Evolutionary conservation across 2,888 invertebrate species (phyloP).

Genomic region (Ditula angustiorana): DNA sequence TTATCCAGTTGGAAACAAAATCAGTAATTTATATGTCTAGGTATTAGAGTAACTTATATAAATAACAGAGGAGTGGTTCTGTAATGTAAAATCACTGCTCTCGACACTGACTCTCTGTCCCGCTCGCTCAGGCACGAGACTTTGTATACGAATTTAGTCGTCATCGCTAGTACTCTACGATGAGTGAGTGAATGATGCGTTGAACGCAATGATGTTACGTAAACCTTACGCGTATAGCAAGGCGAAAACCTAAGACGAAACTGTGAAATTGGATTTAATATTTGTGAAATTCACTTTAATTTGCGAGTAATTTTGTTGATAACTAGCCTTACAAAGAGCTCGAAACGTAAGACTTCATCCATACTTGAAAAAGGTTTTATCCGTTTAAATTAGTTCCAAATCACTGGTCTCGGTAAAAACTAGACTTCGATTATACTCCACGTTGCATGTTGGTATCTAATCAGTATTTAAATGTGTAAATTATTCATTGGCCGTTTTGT

Average conservation of each 20-base stretch:
- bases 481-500: neutral
- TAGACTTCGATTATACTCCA: neutral
- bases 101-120: no score
- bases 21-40: neutral
- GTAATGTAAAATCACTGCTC: no score
- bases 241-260: no score
- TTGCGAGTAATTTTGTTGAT: neutral
- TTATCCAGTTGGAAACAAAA: neutral
- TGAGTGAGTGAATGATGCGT: no score
- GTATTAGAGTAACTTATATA: no score
- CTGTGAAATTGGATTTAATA: no score
- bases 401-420: neutral
- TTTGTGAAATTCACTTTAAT: neutral
- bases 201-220: no score
- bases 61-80: no score
- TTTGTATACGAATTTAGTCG: no score
- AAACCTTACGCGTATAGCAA: no score
- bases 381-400: neutral
- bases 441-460: neutral
- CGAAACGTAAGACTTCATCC: neutral
- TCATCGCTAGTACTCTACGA: no score
- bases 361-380: neutral
- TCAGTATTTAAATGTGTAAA: neutral
- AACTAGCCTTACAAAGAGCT: neutral
- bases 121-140: no score